Base-by-base conservation (phyloP, 2,113 vertebrate species). In the Odocoileus hemionus region DNA sequence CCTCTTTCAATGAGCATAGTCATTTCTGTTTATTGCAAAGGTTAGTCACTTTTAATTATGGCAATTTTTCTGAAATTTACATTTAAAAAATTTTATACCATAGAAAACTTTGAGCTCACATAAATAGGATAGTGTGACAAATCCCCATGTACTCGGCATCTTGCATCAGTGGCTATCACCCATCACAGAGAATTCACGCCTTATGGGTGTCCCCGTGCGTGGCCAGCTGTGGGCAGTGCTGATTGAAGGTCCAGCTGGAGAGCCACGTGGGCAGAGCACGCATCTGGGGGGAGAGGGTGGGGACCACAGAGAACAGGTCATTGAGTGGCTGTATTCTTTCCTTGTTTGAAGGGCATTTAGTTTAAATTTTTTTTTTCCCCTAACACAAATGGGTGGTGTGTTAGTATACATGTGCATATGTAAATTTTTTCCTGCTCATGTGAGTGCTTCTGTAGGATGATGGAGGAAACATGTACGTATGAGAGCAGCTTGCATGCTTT, bases 11-110 rank as follows among this genome's bases (percentile, higher is more conserved):
- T 85, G 67, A 91, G 45, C 79, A 3, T 74, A 64, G 17, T 96
- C 74, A 89, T 95, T 97, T 97, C 91, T 94, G 58, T 91, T 97
- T 97, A 95, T 95, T 78, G 85, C 57, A 95, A 96, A 76, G 13
- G 45, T 91, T 86, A 90, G 93, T 96, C 54, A 92, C 30, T 96
- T 97, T 95, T 97, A 94, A 93, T 95, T 96, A 94, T 50, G 43
- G 58, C 61, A 89, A 3, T 85, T 94, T 95, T 98, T 86, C 92
- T 79, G 82, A 91, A 86, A 86, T 52, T 60, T 3, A 76, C 33
- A 89, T 39, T 92, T 97, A 88, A 16, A 83, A 85, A 97, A 92
- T 50, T 84, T 79, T 55, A 26, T 95, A 47, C 45, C 80, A 36
- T 33, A 55, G 80, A 28, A 88, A 94, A 76, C 36, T 55, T 54